These are phyloP conservation scores for Abrostola tripartita DNA, from an alignment of 2,888 invertebrate genomes.

Conservation along the genomic window DNA sequence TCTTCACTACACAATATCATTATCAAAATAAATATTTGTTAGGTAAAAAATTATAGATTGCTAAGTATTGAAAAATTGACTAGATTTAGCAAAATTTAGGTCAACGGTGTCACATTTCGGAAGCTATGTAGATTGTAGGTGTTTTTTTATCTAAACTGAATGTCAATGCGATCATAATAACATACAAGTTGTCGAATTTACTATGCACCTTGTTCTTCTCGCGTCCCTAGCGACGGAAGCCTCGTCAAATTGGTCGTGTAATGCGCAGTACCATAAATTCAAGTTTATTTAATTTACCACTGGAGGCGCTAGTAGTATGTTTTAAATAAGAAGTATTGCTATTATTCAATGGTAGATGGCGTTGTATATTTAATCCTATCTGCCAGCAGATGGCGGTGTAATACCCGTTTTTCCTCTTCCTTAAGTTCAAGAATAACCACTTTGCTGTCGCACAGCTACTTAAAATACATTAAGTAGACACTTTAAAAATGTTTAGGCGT, in stretches of 20 bases:
- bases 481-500: no score
- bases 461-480: no score
- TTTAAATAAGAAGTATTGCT: constrained; percentile 15
- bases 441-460: no score
- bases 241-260: constrained; percentile 60
- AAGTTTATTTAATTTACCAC: constrained; percentile 17
- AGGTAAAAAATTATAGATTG: constrained; percentile 37
- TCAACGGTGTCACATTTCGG: constrained; percentile 75
- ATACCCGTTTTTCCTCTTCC: background rate
- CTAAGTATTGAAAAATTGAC: constrained; percentile 53
- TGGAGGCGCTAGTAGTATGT: constrained; percentile 43
- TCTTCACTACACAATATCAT: constrained; percentile 49
- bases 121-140: constrained; percentile 47
- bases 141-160: constrained; percentile 63
- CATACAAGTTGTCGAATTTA: constrained; percentile 55
- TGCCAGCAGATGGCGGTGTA: constrained; percentile 32
- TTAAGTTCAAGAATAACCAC: no score
- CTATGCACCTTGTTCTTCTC: constrained; percentile 18
- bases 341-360: constrained; percentile 57
- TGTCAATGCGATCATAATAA: constrained; percentile 70
- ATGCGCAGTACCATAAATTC: constrained; percentile 64
- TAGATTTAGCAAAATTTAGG: constrained; percentile 62
- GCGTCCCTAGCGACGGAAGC: constrained; percentile 5
- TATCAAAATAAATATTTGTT: constrained; percentile 45
- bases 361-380: constrained; percentile 13